phyloP scores from a whole-genome alignment of 2,797 vertebrate genomes.

The Loriculus beryllinus region DNA sequence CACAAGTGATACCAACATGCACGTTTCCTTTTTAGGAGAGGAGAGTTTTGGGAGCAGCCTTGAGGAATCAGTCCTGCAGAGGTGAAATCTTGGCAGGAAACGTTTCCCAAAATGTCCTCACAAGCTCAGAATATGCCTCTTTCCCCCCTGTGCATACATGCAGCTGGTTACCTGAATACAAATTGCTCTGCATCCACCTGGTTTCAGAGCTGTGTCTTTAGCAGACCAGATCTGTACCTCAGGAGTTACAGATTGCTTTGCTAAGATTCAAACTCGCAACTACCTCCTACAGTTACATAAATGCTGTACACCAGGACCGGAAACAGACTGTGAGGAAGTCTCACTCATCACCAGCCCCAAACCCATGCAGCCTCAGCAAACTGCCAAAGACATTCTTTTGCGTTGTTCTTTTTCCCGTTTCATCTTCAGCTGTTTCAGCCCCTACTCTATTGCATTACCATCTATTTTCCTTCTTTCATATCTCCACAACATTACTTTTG shows the following conservation, averaged over 20 bases:
- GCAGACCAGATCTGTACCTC: background rate
- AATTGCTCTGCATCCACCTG: background rate
- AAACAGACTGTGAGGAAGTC: background rate
- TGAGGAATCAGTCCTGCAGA: background rate
- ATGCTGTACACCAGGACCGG: background rate
- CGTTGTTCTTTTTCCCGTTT: background rate
- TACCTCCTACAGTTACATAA: background rate
- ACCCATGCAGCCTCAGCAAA: background rate
- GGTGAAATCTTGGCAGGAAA: background rate
- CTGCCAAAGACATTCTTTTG: background rate
- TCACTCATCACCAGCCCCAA: background rate
- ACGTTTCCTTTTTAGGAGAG: fast-evolving
- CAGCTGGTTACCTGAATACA: background rate
- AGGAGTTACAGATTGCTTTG: fast-evolving
- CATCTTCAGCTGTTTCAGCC: background rate
- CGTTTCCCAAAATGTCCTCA: background rate
- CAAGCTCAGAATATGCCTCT: background rate
- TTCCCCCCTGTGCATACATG: background rate
- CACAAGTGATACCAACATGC: fast-evolving
- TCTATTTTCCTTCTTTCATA: background rate
- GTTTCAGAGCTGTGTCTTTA: background rate
- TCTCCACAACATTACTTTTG: background rate
- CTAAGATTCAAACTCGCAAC: background rate
- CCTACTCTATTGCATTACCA: background rate
- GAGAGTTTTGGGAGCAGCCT: background rate